A percentile compares a stretch with the other conserved stretches of the same genome.
Conservation (phyloP, 2,797 vertebrate species). For the Simalia tracyae region DNA sequence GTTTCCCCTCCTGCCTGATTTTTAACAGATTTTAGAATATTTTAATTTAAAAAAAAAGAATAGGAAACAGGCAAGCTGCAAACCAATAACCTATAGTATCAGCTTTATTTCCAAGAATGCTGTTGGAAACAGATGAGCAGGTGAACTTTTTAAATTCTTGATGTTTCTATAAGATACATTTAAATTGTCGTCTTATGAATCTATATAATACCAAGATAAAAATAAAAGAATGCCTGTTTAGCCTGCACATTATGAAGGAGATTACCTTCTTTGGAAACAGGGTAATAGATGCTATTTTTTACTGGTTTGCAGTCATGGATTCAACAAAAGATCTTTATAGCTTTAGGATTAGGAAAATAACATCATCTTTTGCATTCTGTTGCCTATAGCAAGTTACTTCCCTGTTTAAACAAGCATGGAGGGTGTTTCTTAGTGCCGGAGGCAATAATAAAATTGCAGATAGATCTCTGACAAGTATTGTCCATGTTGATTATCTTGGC, state of each 20-base stretch:
- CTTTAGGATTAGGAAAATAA: constrained; percentile 14
- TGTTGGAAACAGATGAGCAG: not conserved
- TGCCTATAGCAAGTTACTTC: not conserved
- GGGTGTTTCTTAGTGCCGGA: constrained; percentile 15
- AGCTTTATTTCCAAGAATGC: not conserved
- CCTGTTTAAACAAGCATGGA: constrained; percentile 4
- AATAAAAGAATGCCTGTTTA: not conserved
- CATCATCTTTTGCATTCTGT: not conserved
- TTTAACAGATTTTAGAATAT: not conserved
- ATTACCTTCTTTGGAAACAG: not conserved
- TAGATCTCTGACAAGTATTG: constrained; percentile 11
- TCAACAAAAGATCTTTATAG: not conserved
- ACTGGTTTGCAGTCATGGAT: not conserved
- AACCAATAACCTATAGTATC: not conserved
- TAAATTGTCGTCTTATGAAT: not conserved
- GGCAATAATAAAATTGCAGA: not conserved
- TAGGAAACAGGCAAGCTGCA: not conserved
- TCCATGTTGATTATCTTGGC: not conserved
- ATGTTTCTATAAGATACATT: not conserved
- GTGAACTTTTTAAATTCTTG: not conserved
- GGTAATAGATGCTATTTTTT: not conserved
- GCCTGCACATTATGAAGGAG: not conserved
- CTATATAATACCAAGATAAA: not conserved
- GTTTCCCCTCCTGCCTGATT: not conserved
- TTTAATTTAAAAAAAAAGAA: not conserved